These are phyloP conservation scores for Andrena bucephala DNA, from an alignment of 2,888 invertebrate genomes.

Conservation along the genomic window DNA sequence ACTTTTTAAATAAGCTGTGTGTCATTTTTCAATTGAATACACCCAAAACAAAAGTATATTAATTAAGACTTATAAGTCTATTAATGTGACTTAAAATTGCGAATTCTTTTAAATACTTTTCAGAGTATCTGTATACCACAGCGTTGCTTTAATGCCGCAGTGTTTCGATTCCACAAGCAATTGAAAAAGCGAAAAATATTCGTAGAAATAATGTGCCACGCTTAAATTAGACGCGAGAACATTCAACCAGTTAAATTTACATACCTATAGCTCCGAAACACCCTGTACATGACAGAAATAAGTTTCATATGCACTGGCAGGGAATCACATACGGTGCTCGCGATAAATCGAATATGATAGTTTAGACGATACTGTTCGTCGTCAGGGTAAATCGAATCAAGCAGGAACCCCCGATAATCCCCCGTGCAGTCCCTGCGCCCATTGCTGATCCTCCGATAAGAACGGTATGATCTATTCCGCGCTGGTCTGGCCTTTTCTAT, in stretches of 20 bases:
- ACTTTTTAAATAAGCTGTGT: too few relatives aligned
- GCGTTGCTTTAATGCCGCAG: too few relatives aligned
- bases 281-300: background rate
- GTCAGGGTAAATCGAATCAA: constrained; percentile 64
- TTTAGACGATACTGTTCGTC: constrained; percentile 12
- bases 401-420: constrained; percentile 58
- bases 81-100: too few relatives aligned
- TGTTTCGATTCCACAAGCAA: too few relatives aligned
- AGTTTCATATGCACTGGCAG: background rate
- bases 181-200: too few relatives aligned
- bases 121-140: too few relatives aligned
- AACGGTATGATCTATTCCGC: constrained; percentile 47
- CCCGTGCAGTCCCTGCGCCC: constrained; percentile 40
- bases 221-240: too few relatives aligned
- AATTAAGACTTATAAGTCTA: too few relatives aligned
- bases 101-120: too few relatives aligned
- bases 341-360: constrained; percentile 56
- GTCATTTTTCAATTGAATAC: too few relatives aligned
- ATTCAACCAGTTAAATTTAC: background rate
- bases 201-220: too few relatives aligned
- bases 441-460: constrained; percentile 64
- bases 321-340: constrained; percentile 21
- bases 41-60: too few relatives aligned
- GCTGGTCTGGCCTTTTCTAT: constrained; percentile 69
- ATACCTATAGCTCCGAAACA: background rate